Evolutionary conservation across 2,888 invertebrate species (phyloP), one percentile per base, ranked within the genome.

Genomic region (Neoitamus cyanurus): DNA sequence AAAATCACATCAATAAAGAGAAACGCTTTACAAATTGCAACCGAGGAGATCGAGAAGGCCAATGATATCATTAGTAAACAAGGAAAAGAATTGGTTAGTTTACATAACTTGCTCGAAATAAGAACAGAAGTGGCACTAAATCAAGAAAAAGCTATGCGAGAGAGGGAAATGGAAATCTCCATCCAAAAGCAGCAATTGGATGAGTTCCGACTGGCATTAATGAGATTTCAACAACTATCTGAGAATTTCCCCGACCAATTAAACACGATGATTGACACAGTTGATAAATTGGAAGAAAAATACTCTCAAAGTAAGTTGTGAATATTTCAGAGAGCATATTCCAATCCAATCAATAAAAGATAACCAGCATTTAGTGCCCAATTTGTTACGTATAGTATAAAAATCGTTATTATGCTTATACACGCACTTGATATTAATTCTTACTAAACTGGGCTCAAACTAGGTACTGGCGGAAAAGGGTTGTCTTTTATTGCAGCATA

Each of bases 61-160:
- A 91, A 91, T 86, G 89, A 90, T 86, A 91, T 91, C 30, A 91
- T 91, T 37, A 83, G 89, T 4, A 91, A 91, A 84, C 90, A 91
- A 84, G 86, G 87, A 11, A 89, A 89, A 28, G 90, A 90, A 34
- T 84, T 91, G 25, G 83, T 88, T 0, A 88, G 88, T 82, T 86
- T 90, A 3, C 89, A 89, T 48, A 90, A 90, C 30, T 89, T 89
- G 0, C 88, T 91, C 25, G 87, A 88, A 2, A 90, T 89, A 89
- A 90, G 91, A 7, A 90, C 91, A 0, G 90, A 91, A 83, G 89
- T 91, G 3, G 90, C 91, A 0, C 84, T 90, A 7, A 89, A 90
- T 42, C 91, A 91, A 82, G 91, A 91, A 34, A 88, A 88, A 34
- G 89, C 88, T 0, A 88, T 91, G 13, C 88, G 87, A 7, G 89